Evolutionary conservation across 64 coral and sea anemone species (phyloP).

Genomic region (Montipora foliosa): DNA sequence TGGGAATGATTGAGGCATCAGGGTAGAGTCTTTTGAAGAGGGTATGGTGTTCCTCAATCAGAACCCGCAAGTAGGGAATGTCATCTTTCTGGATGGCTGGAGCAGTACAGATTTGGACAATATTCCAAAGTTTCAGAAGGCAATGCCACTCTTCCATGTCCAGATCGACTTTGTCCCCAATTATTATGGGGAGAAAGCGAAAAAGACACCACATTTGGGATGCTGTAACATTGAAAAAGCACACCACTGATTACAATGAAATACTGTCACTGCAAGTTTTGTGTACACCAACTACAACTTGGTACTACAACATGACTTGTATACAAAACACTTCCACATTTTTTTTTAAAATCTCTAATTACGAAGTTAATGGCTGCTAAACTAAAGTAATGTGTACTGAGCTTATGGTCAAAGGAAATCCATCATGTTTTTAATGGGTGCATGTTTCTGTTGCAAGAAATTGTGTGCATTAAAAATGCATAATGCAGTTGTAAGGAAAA

Average conservation of each 20-base stretch:
- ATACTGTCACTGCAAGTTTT: background rate
- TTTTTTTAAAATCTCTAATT: background rate
- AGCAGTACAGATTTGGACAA: conserved; percentile 46
- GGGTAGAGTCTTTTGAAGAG: conserved; percentile 58
- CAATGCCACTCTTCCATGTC: conserved; percentile 55
- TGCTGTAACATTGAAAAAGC: conserved; percentile 38
- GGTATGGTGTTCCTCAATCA: conserved; percentile 48
- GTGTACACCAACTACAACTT: background rate
- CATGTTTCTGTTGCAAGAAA: background rate
- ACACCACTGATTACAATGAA: conserved; percentile 1
- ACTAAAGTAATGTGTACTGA: conserved; percentile 12
- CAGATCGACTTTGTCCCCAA: conserved; percentile 48
- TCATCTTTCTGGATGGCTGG: conserved; percentile 51
- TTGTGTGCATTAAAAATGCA: background rate
- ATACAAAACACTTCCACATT: conserved; percentile 10
- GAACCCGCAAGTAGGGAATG: conserved; percentile 32
- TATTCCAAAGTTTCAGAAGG: conserved; percentile 66
- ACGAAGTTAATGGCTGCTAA: conserved; percentile 9
- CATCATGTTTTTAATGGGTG: background rate
- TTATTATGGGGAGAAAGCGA: conserved; percentile 65
- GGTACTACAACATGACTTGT: conserved; percentile 10
- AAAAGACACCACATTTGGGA: conserved; percentile 75
- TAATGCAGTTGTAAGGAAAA: background rate
- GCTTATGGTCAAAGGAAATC: background rate
- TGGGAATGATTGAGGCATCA: conserved; percentile 49